Base-by-base conservation (phyloP, 35 echinoderm and acorn worm genomes). In the Ptychodera flava region DNA sequence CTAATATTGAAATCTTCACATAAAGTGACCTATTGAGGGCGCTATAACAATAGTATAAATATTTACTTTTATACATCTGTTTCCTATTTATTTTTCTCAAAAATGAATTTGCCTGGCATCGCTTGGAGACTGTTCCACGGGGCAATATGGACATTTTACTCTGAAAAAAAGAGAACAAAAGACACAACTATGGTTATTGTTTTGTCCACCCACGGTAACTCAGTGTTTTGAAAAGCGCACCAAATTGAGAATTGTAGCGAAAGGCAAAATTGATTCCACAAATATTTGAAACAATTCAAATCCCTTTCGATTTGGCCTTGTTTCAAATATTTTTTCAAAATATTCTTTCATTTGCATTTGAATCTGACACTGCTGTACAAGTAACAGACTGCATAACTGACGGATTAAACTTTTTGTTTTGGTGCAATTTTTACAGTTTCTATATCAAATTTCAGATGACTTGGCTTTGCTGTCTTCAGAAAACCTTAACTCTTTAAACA, bases 141-240 rank as follows among this genome's bases (percentile, higher is more conserved):
- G 95, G 86, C 95, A 98, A 28, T 94, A 91, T 78, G 95, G 95
- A 87, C 95, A 98, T 85, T 98, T 98, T 10, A 98, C 92, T 83
- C 95, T 98, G 90, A 79, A 93, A 86, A 76, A 36, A 84, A 79
- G 38, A 78, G 0, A 80, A 34, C 53, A 37, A 81, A 35, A 34
- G n/a, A n/a, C n/a, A n/a, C n/a, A n/a, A n/a, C n/a, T n/a, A n/a
- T n/a, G n/a, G n/a, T n/a, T n/a, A n/a, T n/a, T n/a, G n/a, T n/a
- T n/a, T n/a, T n/a, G n/a, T n/a, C n/a, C n/a, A n/a, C n/a, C n/a
- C n/a, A n/a, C n/a, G n/a, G n/a, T n/a, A n/a, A n/a, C 34, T 79
- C 2, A 31, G 32, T 10, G 16, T 80, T 28, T 80, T 22, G 28
- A 0, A 12, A 27, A 79, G 1, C 22, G 28, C 75, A 29, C 27